Evolutionary conservation across 2,113 vertebrate genomes (phyloP), one percentile per base, ranked within the genome.

Genomic region (Miniopterus natalensis): DNA sequence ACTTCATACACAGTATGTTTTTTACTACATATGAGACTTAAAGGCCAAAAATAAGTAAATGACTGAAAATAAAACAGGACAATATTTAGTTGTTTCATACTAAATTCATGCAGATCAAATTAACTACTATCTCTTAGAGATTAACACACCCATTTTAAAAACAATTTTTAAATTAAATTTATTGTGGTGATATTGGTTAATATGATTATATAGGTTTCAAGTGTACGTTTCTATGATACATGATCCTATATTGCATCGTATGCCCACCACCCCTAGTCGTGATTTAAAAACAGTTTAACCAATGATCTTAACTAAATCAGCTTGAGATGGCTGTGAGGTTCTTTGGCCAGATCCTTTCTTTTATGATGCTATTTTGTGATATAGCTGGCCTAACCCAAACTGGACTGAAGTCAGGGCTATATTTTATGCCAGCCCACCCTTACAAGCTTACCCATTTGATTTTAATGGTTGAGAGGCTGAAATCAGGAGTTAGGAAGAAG

Each of bases 401-500:
- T 96, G 45, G 79, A 83, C 71, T 66, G 25, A 89, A 70, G 29
- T 92, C 63, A 77, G 68, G 63, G 27, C 49, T 53, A 7, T 86
- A 53, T 88, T 96, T 96, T 95, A 95, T 92, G 73, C 27, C 90
- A 94, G 18, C 75, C 77, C 91, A 6, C 94, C 96, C 42, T 96
- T 77, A 84, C 40, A 90, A 36, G n/a, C 53, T 65, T 84, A 47
- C 61, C 73, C 1, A 9, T 92, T 83, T 93, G 87, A 95, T 94
- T 89, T 93, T 92, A 95, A 78, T 95, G 63, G 57, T 71, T 49
- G 47, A 73, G 36, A 95, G 61, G 55, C 84, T 96, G 55, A 59
- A 94, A 92, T 95, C 96, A 94, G 68, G 96, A 92, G 61, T 92
- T 83, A 90, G 84, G 75, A 90, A 91, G 90, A 71, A 95, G 47